Evolutionary conservation across 92 coral and sea anemone genomes (phyloP), one percentile per base, ranked within the genome.

Genomic region (Porites evermanni): DNA sequence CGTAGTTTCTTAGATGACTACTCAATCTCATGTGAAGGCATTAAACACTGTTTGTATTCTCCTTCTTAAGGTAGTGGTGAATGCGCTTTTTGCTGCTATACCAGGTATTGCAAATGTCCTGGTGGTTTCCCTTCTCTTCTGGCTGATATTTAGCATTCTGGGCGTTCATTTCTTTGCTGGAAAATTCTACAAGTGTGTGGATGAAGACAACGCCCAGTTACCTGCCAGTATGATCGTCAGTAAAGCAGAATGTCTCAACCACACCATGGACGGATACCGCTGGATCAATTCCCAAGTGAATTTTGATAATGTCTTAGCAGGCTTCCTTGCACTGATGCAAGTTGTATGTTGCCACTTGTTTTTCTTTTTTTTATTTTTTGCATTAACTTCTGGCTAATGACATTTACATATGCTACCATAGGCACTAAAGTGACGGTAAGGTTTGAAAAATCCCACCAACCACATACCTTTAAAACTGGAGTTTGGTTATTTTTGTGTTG

Each of bases 271-370:
- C 23, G 50, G 53, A 5, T 96, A 91, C 78, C 94, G 93, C 7
- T 96, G 98, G 98, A 78, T 86, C 26, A 94, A 96, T 64, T 90
- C 98, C 51, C 89, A 96, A 32, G 92, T 94, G 54, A 96, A 92
- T 71, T 96, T 92, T 79, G 98, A 96, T 79, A 96, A 96, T 53
- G 98, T 96, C 69, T 52, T 89, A 1, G 88, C 84, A 12, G 98
- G 95, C 16, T 91, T 96, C 67, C 89, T 96, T 7, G 98, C 98
- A 13, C 60, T 96, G 60, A 91, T 88, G 63, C 98, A 96, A 89
- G 95, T 92, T 93, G 98, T 96, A 82, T 81, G 98, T 88, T 23
- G 12, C 44, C 44, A 32, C 5, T 76, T 23, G 4, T 32, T 32
- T 32, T 32, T 32, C 4, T 32, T 32, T 32, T 1, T 32, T 32